Evolutionary conservation across 2,888 invertebrate species (phyloP).

Genomic region (Penaeus monodon): DNA sequence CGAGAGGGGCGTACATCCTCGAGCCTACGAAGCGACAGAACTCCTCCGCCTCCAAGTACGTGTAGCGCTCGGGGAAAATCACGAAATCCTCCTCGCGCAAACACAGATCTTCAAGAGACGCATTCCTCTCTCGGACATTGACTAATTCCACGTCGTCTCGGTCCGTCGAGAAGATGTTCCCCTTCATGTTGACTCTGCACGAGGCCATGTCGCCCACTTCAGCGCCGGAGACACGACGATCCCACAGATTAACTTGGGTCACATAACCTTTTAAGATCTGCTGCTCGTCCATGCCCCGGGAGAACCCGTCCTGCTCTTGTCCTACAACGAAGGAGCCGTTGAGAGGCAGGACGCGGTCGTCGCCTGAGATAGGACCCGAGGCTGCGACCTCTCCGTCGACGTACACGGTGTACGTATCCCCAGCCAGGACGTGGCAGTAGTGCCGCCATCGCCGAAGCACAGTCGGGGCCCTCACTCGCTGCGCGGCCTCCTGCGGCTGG

Average conservation of each 20-base stretch:
- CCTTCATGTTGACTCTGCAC: constrained; percentile 18
- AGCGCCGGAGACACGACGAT: neutral
- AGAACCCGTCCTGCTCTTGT: constrained; percentile 42
- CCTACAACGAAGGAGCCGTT: constrained; percentile 46
- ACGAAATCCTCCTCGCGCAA: constrained; percentile 12
- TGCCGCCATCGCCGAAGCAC: constrained; percentile 40
- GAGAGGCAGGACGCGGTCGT: constrained; percentile 33
- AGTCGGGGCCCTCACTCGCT: constrained; percentile 5
- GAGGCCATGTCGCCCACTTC: constrained; percentile 9
- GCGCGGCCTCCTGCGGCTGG: constrained; percentile 30
- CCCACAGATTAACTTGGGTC: constrained; percentile 45
- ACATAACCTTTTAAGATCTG: constrained; percentile 42
- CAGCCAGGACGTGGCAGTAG: constrained; percentile 43
- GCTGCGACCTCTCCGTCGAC: constrained; percentile 31
- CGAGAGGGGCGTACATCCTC: constrained; percentile 25
- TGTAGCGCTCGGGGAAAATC: constrained; percentile 35
- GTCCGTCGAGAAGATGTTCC: constrained; percentile 38
- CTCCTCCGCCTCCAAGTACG: neutral
- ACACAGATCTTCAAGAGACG: constrained; percentile 19
- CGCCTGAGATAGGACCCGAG: constrained; percentile 4
- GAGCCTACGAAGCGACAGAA: constrained; percentile 28
- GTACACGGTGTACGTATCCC: constrained; percentile 30
- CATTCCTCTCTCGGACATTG: neutral
- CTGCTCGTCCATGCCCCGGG: constrained; percentile 1
- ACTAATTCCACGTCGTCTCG: constrained; percentile 26